Percentiles rank a stretch among this genome's conserved stretches.
Conservation (phyloP, 1,140 invertebrate species). For the Drosophila pseudoananassae region DNA sequence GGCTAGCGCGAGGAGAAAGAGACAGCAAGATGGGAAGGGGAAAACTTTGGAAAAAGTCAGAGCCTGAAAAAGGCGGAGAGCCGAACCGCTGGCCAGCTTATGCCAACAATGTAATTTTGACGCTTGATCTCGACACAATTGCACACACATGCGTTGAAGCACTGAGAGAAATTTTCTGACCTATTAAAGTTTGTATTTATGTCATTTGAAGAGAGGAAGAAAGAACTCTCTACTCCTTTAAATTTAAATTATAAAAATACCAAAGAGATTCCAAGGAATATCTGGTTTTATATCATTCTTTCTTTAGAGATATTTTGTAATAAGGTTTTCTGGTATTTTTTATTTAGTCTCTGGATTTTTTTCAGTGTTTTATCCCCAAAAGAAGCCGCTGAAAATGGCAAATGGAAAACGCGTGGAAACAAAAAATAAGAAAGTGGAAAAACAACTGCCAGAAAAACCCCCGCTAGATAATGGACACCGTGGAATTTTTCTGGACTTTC, state of each 20-base stretch:
- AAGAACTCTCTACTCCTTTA: no score
- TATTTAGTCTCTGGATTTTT: neutral
- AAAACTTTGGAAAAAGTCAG: neutral
- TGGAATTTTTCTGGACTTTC: constrained; percentile 49
- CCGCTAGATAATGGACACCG: constrained; percentile 64
- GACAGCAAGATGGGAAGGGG: neutral
- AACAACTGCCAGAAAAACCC: constrained; percentile 27
- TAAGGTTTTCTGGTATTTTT: no score
- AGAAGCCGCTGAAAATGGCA: constrained; percentile 27
- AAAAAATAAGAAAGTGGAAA: constrained; percentile 2
- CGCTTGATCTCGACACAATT: constrained; percentile 68
- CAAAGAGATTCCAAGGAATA: accelerated
- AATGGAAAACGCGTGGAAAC: constrained; percentile 33
- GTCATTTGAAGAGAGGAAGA: no score
- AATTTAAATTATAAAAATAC: no score
- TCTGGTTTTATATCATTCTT: no score
- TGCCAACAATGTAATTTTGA: constrained; percentile 82
- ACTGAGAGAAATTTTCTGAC: neutral
- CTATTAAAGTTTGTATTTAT: no score
- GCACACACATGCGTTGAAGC: constrained; percentile 15
- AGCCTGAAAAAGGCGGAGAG: constrained; percentile 30
- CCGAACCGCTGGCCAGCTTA: constrained; percentile 64
- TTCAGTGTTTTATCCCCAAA: neutral
- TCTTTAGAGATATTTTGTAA: no score
- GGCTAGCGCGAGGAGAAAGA: neutral